A percentile compares a stretch with the other conserved stretches of the same genome.
These are phyloP conservation scores for Gymnobelideus leadbeateri DNA, from an alignment of 2,113 vertebrate species.

Conservation along the genomic window DNA sequence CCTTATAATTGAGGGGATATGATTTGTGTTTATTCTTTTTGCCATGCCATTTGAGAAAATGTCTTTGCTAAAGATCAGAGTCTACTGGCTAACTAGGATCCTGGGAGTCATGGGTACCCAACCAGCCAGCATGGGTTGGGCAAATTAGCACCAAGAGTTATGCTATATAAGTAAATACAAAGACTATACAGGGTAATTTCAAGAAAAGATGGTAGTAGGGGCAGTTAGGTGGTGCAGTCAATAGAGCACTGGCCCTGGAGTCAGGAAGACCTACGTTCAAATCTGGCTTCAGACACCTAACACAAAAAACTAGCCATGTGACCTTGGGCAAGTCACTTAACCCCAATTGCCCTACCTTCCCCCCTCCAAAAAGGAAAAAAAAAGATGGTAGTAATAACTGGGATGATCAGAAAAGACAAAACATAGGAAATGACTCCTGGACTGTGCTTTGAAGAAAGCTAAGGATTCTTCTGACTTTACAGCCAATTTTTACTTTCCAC, in stretches of 20 bases:
- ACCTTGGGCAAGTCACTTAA: no score
- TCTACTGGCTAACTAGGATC: background rate
- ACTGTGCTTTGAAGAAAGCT: background rate
- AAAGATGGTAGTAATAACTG: background rate
- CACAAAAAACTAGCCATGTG: no score
- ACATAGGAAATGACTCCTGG: background rate
- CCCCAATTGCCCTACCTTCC: no score
- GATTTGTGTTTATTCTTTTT: background rate
- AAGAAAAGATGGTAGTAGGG: background rate
- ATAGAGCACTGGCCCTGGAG: no score
- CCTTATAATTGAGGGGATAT: background rate
- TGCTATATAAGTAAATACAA: background rate
- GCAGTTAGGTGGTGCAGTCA: no score
- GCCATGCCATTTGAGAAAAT: background rate
- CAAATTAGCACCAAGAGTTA: background rate
- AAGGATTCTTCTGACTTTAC: background rate
- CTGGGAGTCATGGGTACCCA: background rate
- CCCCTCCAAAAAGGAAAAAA: background rate
- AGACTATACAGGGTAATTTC: background rate
- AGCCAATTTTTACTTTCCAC: conserved; percentile 7
- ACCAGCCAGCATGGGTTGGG: background rate
- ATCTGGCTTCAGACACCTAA: no score
- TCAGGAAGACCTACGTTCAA: no score
- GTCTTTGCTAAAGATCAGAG: background rate
- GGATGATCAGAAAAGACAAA: background rate